A percentile compares a stretch with the other conserved stretches of the same genome.
phyloP scores from a whole-genome alignment of 2,797 vertebrate genomes.

The Neosalanx taihuensis region DNA sequence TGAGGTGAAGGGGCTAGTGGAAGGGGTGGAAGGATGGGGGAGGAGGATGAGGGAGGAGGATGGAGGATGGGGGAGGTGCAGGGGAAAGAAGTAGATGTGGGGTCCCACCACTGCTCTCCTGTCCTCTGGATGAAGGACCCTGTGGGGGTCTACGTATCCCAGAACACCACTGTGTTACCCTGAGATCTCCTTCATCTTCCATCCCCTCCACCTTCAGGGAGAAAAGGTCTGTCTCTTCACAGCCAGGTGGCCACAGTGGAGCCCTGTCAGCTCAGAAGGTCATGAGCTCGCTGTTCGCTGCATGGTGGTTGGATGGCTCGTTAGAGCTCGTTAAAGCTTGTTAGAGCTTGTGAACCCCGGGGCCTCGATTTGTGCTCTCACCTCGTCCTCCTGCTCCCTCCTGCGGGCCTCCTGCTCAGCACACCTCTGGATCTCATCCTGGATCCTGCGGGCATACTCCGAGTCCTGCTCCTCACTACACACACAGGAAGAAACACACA shows the following conservation, averaged over 20 bases:
- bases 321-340: too few relatives aligned
- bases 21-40: background rate
- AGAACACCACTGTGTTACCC: conserved; percentile 42
- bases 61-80: background rate
- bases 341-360: too few relatives aligned
- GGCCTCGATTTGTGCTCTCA: conserved; percentile 33
- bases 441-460: conserved; percentile 68
- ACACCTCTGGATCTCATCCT: conserved; percentile 71
- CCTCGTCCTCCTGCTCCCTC: conserved; percentile 72
- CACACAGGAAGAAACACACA: background rate
- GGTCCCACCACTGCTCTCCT: background rate
- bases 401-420: conserved; percentile 67
- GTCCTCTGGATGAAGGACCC: conserved; percentile 13
- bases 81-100: conserved; percentile 21
- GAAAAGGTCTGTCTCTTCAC: too few relatives aligned
- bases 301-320: too few relatives aligned
- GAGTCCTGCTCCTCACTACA: conserved; percentile 74
- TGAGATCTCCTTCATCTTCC: conserved; percentile 44
- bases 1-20: background rate
- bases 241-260: too few relatives aligned
- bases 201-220: too few relatives aligned
- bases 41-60: background rate
- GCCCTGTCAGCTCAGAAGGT: too few relatives aligned
- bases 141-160: conserved; percentile 32
- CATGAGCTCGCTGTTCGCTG: too few relatives aligned